Evolutionary conservation across 2,113 vertebrate genomes (phyloP), one percentile per base, ranked within the genome.

Genomic region (Strix aluco): DNA sequence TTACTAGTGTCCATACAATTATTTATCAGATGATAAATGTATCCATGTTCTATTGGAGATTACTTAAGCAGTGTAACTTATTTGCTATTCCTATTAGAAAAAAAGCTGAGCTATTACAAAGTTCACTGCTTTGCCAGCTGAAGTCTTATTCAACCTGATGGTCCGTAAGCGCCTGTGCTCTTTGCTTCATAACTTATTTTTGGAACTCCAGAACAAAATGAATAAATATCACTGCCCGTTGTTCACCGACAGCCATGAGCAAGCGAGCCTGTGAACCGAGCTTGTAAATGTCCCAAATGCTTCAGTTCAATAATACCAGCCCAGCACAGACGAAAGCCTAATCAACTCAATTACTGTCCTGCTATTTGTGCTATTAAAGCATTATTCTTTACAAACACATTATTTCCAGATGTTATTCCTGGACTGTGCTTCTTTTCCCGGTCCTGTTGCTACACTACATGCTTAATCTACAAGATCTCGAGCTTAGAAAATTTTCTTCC

Each of bases 51-150:
- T 12, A 42, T 1, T 3, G 7, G 34, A 86, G 36, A 13, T 29
- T 13, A 65, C 23, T 49, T 40, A 14, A 0, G 1, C 52, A 72
- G 16, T 0, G 0, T 32, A 49, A 71, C 9, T 79, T 49, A 32
- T 32, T 51, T 65, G 46, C 57, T 59, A 30, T 20, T 42, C 42
- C 73, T 65, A 9, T 5, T 44, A 46, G 40, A 69, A 59, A 34
- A 38, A 47, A 30, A 34, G 27, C 34, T 17, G 44, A 74, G 57
- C 46, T 38, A 27, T 23, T 51, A 38, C 22, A 14, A 69, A 81
- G 65, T 58, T 87, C 67, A 61, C 63, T 27, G 81, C 67, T 89
- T 46, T 70, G 40, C 36, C 84, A 58, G 5, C 25, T 69, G 5
- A 94, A 81, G 77, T 21, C 49, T 78, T 47, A 63, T 17, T 52